Evolutionary conservation across 2,113 vertebrate genomes (phyloP).

Genomic region (Bombycilla garrulus): DNA sequence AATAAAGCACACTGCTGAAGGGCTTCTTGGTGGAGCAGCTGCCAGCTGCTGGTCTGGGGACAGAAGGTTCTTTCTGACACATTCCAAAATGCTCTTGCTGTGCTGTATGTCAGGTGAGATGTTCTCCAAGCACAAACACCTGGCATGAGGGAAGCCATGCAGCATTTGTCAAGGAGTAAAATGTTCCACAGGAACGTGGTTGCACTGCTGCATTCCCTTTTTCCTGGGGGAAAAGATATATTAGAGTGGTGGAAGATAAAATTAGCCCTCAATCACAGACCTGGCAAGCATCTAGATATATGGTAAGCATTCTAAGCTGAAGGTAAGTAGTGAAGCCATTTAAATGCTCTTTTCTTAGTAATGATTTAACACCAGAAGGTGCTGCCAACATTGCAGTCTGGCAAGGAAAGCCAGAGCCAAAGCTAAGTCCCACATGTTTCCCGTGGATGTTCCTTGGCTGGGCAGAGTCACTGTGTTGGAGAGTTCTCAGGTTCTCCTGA

Average conservation of each 20-base stretch:
- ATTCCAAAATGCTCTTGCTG: background rate
- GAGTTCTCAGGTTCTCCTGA: background rate
- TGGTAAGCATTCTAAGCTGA: background rate
- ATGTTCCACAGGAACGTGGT: background rate
- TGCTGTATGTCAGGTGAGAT: background rate
- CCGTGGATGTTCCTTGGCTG: background rate
- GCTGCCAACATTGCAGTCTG: background rate
- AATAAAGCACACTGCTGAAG: background rate
- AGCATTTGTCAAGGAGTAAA: background rate
- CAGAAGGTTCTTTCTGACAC: background rate
- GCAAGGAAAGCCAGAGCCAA: background rate
- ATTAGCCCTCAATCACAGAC: background rate
- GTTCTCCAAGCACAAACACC: background rate
- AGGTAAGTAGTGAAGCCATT: background rate
- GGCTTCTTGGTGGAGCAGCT: background rate
- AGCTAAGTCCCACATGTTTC: background rate
- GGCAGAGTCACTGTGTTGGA: background rate
- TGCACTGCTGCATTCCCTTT: background rate
- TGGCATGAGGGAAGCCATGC: background rate
- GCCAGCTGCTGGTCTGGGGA: background rate
- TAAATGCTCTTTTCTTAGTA: background rate
- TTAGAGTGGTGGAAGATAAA: background rate
- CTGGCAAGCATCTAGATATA: background rate
- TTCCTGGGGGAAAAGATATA: background rate
- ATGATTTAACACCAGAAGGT: background rate